Base-by-base conservation (phyloP, 2,797 vertebrate species). In the Falco rusticolus region DNA sequence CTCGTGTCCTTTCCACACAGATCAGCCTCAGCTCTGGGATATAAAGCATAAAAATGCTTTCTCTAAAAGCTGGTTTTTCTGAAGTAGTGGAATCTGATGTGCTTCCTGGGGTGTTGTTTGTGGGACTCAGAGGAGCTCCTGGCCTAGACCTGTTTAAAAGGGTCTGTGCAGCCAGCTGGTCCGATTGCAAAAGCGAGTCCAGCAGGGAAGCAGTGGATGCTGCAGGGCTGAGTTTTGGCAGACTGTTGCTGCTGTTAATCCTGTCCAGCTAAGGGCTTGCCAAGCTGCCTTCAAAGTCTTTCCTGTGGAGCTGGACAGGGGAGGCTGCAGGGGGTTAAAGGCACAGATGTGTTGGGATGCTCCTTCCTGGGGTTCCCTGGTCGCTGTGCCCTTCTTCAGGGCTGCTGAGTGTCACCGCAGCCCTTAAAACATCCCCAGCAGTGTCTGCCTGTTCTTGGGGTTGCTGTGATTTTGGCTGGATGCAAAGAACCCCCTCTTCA, bases 121-220 rank as follows among this genome's bases (percentile, higher is more conserved):
- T 83, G 69, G 54, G 28, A 84, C 57, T 81, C 21, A 13, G 72
- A 61, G 37, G 14, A 59, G 53, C 43, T 80, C 64, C 65, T 92
- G 85, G 78, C 71, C 0, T 33, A 45, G 85, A 64, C 21, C 64
- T 90, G 64, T 24, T 45, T 37, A 21, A 43, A 69, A 51, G 69
- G 39, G 11, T 60, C 72, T 47, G 29, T 92, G 83, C 56, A 71
- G 72, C 85, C 96, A 93, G 77, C 93, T 94, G 79, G 57, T 87
- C 82, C 0, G 4, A 61, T 37, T 79, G 81, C 91, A 89, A 63
- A 82, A 95, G 60, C 88, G 20, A 19, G 8, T 34, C 63, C 5
- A 0, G 15, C 48, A 6, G 39, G 78, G 95, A 43, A 54, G 50
- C 70, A 80, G 84, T 22, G 25, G 87, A 61, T 87, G 87, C 82